Percentiles rank a stretch among this genome's conserved stretches.
These are phyloP conservation scores for Sycophila texana DNA, from an alignment of 2,888 invertebrate species.

Conservation along the genomic window DNA sequence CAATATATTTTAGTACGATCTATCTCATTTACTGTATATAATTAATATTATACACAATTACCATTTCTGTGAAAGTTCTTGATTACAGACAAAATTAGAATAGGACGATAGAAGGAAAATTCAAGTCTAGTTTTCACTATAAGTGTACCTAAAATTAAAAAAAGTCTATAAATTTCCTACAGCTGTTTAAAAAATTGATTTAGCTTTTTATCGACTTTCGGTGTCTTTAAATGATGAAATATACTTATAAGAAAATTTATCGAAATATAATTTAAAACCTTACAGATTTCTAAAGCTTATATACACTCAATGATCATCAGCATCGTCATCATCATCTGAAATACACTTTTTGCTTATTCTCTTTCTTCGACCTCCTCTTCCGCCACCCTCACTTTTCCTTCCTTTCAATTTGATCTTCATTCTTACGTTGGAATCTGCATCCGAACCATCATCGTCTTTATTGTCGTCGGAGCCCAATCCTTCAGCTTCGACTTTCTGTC, in stretches of 20 bases:
- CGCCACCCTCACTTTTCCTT: conserved; percentile 74
- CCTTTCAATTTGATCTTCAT: conserved; percentile 86
- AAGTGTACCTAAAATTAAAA: conserved; percentile 59
- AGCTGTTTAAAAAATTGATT: conserved; percentile 59
- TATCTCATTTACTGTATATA: conserved; percentile 59
- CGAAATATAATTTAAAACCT: conserved; percentile 59
- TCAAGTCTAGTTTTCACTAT: conserved; percentile 57
- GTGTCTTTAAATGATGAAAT: conserved; percentile 57
- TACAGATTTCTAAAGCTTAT: conserved; percentile 59
- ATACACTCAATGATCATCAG: conserved; percentile 58
- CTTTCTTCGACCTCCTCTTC: conserved; percentile 78
- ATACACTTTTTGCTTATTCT: conserved; percentile 80
- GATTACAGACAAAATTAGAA: conserved; percentile 59
- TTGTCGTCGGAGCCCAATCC: conserved; percentile 56
- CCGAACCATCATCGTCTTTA: conserved; percentile 78
- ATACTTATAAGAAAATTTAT: conserved; percentile 59
- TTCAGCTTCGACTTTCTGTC: conserved; percentile 78
- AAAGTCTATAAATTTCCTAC: conserved; percentile 59
- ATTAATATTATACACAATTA: conserved; percentile 59
- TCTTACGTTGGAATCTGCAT: conserved; percentile 82
- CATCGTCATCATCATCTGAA: conserved; percentile 81
- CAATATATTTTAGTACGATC: conserved; percentile 56
- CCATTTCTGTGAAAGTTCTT: conserved; percentile 59
- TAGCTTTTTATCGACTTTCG: conserved; percentile 59
- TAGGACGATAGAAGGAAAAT: conserved; percentile 58